Base-by-base conservation (phyloP, 2,888 invertebrate genomes). In the Ptilodon capucinus region DNA sequence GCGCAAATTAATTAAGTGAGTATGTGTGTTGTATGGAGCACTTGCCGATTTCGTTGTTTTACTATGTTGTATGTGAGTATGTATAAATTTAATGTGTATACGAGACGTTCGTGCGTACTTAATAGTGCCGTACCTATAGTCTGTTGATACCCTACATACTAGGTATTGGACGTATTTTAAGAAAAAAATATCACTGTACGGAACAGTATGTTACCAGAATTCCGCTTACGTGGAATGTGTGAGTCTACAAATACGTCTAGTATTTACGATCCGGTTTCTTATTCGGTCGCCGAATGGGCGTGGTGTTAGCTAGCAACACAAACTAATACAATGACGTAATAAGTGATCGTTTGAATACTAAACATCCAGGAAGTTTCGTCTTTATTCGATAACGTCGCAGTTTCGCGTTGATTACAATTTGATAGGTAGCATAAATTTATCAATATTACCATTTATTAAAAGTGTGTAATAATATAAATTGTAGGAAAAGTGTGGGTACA, bases 251-350 rank as follows among this genome's bases (percentile, higher is more conserved):
- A 48, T 58, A 49, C 46, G 46, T 60, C 47, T 53, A 59, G 63
- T 48, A 56, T 56, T 54, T 54, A 52, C 52, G 48, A 68, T 56
- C 71, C 62, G 64, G 68, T 71, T 73, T 66, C 54, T 68, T 54
- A 54, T 61, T 67, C 51, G 46, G 56, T 56, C 62, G 54, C 48
- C 45, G 42, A 42, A 70, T 68, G 72, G 69, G 71, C 68, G 71
- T 74, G 68, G 72, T 65, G 53, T 44, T 57, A 60, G 64, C 55
- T 64, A 38, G 58, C 64, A 66, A 70, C 70, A 64, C 54, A 46
- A 59, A 58, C 60, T 53, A 44, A 59, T 44, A 48, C 48, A 57
- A 49, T 68, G 63, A 70, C 68, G 68, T 57, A 60, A 61, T 48
- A 48, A 57, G 56, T 58, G 51, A 51, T 59, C 59, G 70, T 71